Conservation (phyloP, 2,888 invertebrate species). For the Seira ritae region DNA sequence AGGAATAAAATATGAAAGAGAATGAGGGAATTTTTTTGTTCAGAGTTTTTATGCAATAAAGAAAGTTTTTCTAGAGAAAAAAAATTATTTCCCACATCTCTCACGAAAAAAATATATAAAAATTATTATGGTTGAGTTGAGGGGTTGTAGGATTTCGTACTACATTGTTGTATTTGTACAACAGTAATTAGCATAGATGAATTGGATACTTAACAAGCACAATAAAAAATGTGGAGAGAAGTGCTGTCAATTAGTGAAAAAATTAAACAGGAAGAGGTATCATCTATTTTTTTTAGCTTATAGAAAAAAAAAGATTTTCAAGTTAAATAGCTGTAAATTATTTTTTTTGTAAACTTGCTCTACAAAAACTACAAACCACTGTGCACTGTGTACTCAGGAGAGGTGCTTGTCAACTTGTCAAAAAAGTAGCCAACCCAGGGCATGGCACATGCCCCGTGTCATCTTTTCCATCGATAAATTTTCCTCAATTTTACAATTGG, state of each 20-base stretch:
- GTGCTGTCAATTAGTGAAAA: background rate
- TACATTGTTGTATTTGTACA: background rate
- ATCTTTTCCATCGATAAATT: conserved; percentile 44
- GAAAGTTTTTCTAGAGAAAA: conserved; percentile 48
- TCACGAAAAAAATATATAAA: conserved; percentile 5
- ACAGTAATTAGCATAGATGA: conserved; percentile 11
- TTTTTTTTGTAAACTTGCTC: background rate
- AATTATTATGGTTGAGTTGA: background rate
- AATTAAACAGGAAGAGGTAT: no score
- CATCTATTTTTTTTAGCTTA: no score
- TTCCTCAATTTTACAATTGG: background rate
- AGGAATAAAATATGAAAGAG: conserved; percentile 18
- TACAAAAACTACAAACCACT: conserved; percentile 15
- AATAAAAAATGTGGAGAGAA: conserved; percentile 1
- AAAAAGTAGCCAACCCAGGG: background rate
- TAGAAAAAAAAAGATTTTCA: background rate
- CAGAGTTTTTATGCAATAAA: conserved; percentile 51
- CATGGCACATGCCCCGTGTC: conserved; percentile 54
- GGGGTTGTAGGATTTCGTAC: background rate
- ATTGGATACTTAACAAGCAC: background rate
- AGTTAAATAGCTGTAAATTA: background rate
- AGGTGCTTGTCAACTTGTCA: conserved; percentile 50
- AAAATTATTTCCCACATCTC: conserved; percentile 50
- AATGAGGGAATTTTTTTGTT: background rate
- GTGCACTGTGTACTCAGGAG: no score